Conservation (phyloP, 2,888 invertebrate genomes). For the Chaetogeoica ovagalla region DNA sequence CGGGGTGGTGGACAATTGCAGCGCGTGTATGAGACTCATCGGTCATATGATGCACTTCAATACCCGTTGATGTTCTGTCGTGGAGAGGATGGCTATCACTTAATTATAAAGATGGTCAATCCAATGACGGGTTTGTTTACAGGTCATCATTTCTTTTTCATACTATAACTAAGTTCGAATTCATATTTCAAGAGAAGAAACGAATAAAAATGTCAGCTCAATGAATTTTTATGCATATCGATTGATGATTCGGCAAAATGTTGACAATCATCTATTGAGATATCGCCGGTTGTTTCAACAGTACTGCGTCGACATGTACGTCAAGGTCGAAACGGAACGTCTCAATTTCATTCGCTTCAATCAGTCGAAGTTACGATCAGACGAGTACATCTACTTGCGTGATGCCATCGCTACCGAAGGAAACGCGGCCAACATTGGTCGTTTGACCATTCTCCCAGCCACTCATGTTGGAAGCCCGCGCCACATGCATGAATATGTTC, state of each 20-base stretch:
- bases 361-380: conserved; percentile 21
- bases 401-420: conserved; percentile 55
- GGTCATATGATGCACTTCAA: too few species aligned
- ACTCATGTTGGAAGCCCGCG: conserved; percentile 57
- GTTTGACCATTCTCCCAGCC: conserved; percentile 57
- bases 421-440: conserved; percentile 55
- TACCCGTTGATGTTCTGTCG: too few species aligned
- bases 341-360: conserved; percentile 54
- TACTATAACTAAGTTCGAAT: too few species aligned
- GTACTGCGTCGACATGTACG: conserved; percentile 55
- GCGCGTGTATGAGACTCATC: conserved; percentile 40
- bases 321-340: conserved; percentile 58
- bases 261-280: neutral
- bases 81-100: too few species aligned
- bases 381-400: conserved; percentile 53
- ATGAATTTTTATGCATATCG: conserved; percentile 17
- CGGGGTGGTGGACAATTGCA: conserved; percentile 22
- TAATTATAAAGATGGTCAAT: conserved; percentile 54
- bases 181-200: conserved; percentile 13
- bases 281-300: conserved; percentile 1
- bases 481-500: conserved; percentile 58
- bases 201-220: conserved; percentile 16
- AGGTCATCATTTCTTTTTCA: neutral
- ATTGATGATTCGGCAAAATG: neutral
- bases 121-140: conserved; percentile 48